Percentiles rank a stretch among this genome's conserved stretches.
Conservation (phyloP, 2,113 vertebrate species). For the Oncorhynchus mykiss region DNA sequence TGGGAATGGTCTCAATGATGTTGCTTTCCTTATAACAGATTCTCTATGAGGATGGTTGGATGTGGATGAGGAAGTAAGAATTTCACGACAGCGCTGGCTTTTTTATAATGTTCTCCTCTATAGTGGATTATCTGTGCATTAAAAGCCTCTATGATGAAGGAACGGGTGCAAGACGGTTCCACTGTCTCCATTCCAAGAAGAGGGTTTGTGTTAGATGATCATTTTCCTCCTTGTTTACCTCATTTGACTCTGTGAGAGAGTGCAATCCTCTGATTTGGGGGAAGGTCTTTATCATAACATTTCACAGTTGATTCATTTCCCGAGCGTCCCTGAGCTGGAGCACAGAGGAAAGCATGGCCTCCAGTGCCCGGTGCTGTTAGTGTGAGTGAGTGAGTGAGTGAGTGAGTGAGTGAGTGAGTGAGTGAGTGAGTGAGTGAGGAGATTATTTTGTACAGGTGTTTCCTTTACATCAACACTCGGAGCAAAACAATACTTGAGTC, state of each 20-base stretch:
- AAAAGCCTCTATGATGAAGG: slow-evolving; percentile 1
- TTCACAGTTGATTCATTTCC: neutral
- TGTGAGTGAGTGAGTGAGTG: slow-evolving; percentile 1
- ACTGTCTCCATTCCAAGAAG: slow-evolving; percentile 11
- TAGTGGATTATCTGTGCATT: neutral
- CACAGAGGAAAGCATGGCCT: neutral
- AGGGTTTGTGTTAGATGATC: neutral
- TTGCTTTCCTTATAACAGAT: too few relatives aligned
- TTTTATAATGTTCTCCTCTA: too few relatives aligned
- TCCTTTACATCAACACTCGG: slow-evolving; percentile 56
- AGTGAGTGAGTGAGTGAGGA: slow-evolving; percentile 14
- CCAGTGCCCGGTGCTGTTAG: neutral
- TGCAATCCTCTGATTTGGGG: neutral
- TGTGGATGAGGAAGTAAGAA: too few relatives aligned
- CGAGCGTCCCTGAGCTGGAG: neutral
- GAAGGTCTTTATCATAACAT: neutral
- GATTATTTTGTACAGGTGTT: slow-evolving; percentile 63
- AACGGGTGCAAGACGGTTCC: neutral
- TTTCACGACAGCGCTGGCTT: too few relatives aligned
- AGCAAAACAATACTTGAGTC: slow-evolving; percentile 58
- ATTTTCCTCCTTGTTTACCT: neutral
- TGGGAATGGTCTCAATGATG: neutral
- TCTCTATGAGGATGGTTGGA: too few relatives aligned
- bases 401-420: slow-evolving; percentile 9
- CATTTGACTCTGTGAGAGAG: neutral